Base-by-base conservation (phyloP, 2,797 vertebrate genomes). In the Arvicola amphibius region DNA sequence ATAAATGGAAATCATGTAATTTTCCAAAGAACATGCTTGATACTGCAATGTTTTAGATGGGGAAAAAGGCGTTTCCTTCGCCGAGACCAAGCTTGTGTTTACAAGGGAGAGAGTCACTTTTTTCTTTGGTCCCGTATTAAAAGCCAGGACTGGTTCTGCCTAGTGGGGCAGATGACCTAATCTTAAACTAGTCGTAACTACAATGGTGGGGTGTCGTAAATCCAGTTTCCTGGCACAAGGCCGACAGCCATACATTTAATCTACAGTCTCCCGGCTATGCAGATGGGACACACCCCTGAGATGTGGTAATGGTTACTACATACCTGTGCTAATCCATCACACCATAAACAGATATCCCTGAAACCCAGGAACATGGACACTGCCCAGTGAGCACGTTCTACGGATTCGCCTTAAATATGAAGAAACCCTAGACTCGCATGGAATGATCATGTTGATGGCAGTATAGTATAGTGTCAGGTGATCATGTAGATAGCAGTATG, bases 41-140 rank as follows among this genome's bases (percentile, higher is more conserved):
- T 84, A 69, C 10, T 61, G 19, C 77, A 84, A 73, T 85, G 61
- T 90, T 90, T 93, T 21, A 48, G 94, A 88, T 46, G 63, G 80
- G 81, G 21, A 65, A 43, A 90, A 27, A 78, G 21, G 6, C 19
- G 56, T 88, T 29, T 43, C 37, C 59, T 79, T 93, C 79, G 16
- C 80, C 2, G 53, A 76, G 61, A 86, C 37, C n/a, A 67, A 84
- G 17, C 48, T 27, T 86, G 5, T 73, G 11, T 25, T 95, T 81
- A 43, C 7, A 51, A 27, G 61, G 71, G 37, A 87, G 88, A 84
- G 53, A 56, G 25, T 80, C 51, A 71, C 16, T 79, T 73, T 84
- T 56, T 88, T 61, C 59, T 46, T 5, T 78, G 43, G n/a, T 74
- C 74, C 14, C 73, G 90, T 88, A 51, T 87, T 77, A 67, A 94